Evolutionary conservation across 2,113 vertebrate species (phyloP), one percentile per base, ranked within the genome.

Genomic region (Heterochromis multidens): DNA sequence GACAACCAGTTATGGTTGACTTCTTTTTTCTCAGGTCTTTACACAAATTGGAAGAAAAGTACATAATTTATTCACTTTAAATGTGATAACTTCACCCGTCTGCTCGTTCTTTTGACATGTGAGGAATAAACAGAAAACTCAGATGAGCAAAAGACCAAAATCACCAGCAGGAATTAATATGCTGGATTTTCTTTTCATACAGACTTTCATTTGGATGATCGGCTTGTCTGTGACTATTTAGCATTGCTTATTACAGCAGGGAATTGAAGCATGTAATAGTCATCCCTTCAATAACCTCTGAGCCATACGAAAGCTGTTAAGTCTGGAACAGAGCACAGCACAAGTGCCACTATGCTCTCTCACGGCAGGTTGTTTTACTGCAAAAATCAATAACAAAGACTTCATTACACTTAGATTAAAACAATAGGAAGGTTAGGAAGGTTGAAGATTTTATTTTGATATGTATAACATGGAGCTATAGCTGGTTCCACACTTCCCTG

Each of bases 81-180:
- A 82, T 46, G 79, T 12, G 6, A 56, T 49, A 11, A 57, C 29
- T 35, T 43, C 25, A n/a, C 79, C 57, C 31, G n/a, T 77, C 58
- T 79, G 35, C 43, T 77, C 59, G 59, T 83, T 81, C 8, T 25
- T 49, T 77, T 70, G 72, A 82, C 60, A 52, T 56, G 79, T 76
- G 79, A 81, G 52, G 40, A 60, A 60, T 61, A 65, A 81, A 86
- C 16, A 82, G 43, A 46, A 76, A 56, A 37, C 37, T 57, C 29
- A 43, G 19, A 77, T 54, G 60, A 61, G 62, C 25, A 19, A 57
- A 81, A 81, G 52, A 81, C 58, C 61, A 83, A 83, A 92, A 83
- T 91, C 88, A 93, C 88, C 91, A 91, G 90, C 88, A 91, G 87
- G 67, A 94, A 84, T 87, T 80, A 81, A 89, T 87, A 25, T 16